These are phyloP conservation scores for Zaprionus lineosus DNA, from an alignment of 2,888 invertebrate genomes.

Conservation along the genomic window DNA sequence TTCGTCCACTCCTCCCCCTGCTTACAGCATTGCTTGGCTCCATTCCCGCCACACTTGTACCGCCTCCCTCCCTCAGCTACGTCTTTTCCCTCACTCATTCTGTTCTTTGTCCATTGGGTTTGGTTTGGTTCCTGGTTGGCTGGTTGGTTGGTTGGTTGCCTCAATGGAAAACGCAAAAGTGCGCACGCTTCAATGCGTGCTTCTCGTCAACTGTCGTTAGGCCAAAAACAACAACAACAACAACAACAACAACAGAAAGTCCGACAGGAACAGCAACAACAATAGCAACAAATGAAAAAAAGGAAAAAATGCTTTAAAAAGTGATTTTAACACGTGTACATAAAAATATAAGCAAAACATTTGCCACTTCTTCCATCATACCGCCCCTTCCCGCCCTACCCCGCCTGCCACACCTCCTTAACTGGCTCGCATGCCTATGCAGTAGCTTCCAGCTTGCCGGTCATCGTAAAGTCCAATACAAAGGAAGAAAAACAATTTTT, in stretches of 20 bases:
- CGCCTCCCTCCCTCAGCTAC: background rate
- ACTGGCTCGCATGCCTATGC: background rate
- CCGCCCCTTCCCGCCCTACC: no score
- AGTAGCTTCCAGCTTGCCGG: conserved; percentile 2
- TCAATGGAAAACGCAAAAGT: conserved; percentile 71
- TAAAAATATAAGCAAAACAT: conserved; percentile 22
- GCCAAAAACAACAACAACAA: conserved; percentile 14
- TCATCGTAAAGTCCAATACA: conserved; percentile 40
- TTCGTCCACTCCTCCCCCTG: background rate
- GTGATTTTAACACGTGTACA: conserved; percentile 59
- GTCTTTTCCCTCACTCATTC: conserved; percentile 20
- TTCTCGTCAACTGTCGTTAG: conserved; percentile 52
- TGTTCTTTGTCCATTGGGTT: conserved; percentile 5
- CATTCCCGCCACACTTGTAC: no score
- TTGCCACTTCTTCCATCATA: conserved; percentile 16
- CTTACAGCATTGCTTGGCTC: no score
- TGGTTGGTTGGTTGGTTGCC: conserved; percentile 24
- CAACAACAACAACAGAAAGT: no score
- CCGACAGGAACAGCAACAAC: conserved; percentile 16
- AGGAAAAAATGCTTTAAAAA: conserved; percentile 57
- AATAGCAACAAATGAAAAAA: background rate
- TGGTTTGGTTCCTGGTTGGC: conserved; percentile 12
- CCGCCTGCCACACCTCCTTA: no score
- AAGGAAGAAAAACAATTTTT: conserved; percentile 36
- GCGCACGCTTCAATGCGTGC: conserved; percentile 69